Conservation (phyloP, 2,797 vertebrate genomes). For the Hippoglossus hippoglossus region DNA sequence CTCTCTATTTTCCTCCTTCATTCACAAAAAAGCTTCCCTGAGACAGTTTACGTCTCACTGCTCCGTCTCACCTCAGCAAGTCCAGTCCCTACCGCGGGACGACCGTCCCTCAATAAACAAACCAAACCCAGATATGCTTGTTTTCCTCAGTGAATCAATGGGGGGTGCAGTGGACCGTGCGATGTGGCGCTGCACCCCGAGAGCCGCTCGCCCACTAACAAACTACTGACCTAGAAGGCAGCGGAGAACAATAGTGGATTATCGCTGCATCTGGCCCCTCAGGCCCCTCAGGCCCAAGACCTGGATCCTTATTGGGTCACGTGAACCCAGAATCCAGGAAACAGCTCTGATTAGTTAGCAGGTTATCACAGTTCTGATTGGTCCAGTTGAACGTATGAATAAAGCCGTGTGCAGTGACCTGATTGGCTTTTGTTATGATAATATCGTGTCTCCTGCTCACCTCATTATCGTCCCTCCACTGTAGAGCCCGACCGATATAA, state of each 20-base stretch:
- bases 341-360: constrained; percentile 19
- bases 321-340: constrained; percentile 38
- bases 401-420: background rate
- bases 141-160: constrained; percentile 39
- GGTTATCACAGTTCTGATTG: background rate
- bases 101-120: background rate
- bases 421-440: background rate
- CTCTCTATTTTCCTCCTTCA: too few relatives aligned
- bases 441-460: background rate
- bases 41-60: too few relatives aligned
- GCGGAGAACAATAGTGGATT: constrained; percentile 75
- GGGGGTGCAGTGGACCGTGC: constrained; percentile 57
- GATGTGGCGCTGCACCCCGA: constrained; percentile 37
- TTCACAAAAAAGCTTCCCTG: too few relatives aligned
- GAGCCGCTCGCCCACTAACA: constrained; percentile 35
- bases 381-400: background rate
- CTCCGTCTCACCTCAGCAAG: too few relatives aligned
- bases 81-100: too few relatives aligned
- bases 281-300: constrained; percentile 60
- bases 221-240: constrained; percentile 74
- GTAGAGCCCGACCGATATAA: too few relatives aligned
- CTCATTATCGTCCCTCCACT: constrained; percentile 1
- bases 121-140: background rate
- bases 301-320: constrained; percentile 62
- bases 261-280: constrained; percentile 65